These are phyloP conservation scores for Drosophila anomalata DNA, from an alignment of 2,888 invertebrate genomes.

Conservation along the genomic window DNA sequence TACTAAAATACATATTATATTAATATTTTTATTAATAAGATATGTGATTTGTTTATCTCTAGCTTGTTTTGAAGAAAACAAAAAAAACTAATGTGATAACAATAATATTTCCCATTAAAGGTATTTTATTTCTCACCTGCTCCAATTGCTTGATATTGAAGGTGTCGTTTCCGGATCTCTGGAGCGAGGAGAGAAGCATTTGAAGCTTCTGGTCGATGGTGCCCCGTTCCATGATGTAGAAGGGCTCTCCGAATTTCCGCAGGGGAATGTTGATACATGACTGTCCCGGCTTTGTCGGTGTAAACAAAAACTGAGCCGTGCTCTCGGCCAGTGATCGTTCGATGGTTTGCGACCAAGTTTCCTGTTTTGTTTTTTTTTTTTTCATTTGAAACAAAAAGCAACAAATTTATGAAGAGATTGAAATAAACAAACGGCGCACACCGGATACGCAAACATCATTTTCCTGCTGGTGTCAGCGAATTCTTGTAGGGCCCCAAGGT, in stretches of 20 bases:
- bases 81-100: no score
- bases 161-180: slow-evolving; percentile 52
- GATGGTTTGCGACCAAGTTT: slow-evolving; percentile 89
- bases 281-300: slow-evolving; percentile 83
- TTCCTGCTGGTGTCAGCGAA: slow-evolving; percentile 37
- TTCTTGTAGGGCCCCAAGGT: slow-evolving; percentile 38
- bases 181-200: slow-evolving; percentile 67
- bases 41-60: no score
- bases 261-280: slow-evolving; percentile 83
- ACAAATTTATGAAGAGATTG: not conserved
- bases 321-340: slow-evolving; percentile 88
- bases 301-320: slow-evolving; percentile 88
- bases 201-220: slow-evolving; percentile 87
- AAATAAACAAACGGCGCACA: slow-evolving; percentile 29
- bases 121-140: slow-evolving; percentile 57
- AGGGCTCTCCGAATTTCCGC: slow-evolving; percentile 88
- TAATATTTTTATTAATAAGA: not conserved
- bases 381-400: slow-evolving; percentile 2
- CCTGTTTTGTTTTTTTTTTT: slow-evolving; percentile 83
- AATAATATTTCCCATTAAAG: not conserved
- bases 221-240: slow-evolving; percentile 89
- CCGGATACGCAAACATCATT: slow-evolving; percentile 32
- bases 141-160: slow-evolving; percentile 76
- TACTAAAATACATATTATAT: slow-evolving; percentile 84
- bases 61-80: no score